phyloP scores from a whole-genome alignment of 2,113 vertebrate genomes.

The Misgurnus mizolepis region DNA sequence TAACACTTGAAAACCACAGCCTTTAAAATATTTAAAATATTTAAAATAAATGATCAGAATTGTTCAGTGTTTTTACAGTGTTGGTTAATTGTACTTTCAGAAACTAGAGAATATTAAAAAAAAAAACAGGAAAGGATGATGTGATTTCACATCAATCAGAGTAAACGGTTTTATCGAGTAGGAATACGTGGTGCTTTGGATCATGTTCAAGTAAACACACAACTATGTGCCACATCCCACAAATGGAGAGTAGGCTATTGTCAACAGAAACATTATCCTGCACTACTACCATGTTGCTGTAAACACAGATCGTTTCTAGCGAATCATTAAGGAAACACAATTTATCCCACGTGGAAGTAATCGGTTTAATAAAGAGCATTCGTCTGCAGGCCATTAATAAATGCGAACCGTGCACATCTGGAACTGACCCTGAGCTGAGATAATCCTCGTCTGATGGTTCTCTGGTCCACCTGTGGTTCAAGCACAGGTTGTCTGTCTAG shows the following conservation, averaged over 20 bases:
- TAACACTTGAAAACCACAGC: too few species aligned
- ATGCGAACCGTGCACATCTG: constrained; percentile 60
- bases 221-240: constrained; percentile 1
- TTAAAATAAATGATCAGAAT: too few species aligned
- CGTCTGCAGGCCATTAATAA: constrained; percentile 57
- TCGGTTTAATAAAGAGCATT: constrained; percentile 53
- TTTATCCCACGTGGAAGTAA: constrained; percentile 59
- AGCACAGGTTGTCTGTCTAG: constrained; percentile 20
- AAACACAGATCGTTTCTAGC: constrained; percentile 60
- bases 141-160: constrained; percentile 38
- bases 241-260: constrained; percentile 23
- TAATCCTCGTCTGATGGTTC: constrained; percentile 45
- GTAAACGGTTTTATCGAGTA: constrained; percentile 42
- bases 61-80: too few species aligned
- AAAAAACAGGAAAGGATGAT: too few species aligned
- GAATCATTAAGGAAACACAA: constrained; percentile 57
- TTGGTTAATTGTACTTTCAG: too few species aligned
- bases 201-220: constrained; percentile 29
- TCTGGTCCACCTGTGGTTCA: constrained; percentile 49
- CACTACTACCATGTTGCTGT: constrained; percentile 55
- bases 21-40: too few species aligned
- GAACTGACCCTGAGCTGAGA: constrained; percentile 52
- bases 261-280: constrained; percentile 46
- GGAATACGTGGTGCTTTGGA: constrained; percentile 30
- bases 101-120: too few species aligned